Conservation (phyloP, 2,888 invertebrate genomes). For the Holacanthella duospinosa region DNA sequence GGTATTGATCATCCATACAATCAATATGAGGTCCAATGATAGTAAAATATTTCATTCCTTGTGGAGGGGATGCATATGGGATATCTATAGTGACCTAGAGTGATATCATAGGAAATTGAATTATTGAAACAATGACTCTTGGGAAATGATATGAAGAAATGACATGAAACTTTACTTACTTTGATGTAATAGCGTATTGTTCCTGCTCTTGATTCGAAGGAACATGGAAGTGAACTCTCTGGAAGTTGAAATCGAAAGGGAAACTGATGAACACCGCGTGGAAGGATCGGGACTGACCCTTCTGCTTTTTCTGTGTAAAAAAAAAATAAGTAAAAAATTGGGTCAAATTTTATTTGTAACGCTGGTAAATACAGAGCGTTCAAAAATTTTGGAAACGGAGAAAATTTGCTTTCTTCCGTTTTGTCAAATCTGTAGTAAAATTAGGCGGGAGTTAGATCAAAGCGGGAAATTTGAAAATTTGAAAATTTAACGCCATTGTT, state of each 20-base stretch:
- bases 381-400: background rate
- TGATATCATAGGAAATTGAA: too few species aligned
- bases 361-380: background rate
- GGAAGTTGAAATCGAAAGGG: constrained; percentile 59
- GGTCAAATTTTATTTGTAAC: background rate
- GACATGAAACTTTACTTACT: too few species aligned
- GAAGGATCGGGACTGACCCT: constrained; percentile 56
- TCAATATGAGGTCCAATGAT: constrained; percentile 66
- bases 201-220: constrained; percentile 62
- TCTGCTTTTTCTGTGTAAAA: constrained; percentile 47
- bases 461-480: too few species aligned
- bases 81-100: constrained; percentile 55
- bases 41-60: constrained; percentile 68
- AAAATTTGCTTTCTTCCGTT: background rate
- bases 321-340: background rate
- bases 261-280: constrained; percentile 59
- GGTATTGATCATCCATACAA: constrained; percentile 67
- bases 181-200: constrained; percentile 63
- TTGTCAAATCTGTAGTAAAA: too few species aligned
- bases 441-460: too few species aligned
- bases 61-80: constrained; percentile 65
- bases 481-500: too few species aligned
- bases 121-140: too few species aligned
- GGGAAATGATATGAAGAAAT: too few species aligned
- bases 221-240: constrained; percentile 61